Base-by-base conservation (phyloP, 2,113 vertebrate species). In the Prunella himalayana region DNA sequence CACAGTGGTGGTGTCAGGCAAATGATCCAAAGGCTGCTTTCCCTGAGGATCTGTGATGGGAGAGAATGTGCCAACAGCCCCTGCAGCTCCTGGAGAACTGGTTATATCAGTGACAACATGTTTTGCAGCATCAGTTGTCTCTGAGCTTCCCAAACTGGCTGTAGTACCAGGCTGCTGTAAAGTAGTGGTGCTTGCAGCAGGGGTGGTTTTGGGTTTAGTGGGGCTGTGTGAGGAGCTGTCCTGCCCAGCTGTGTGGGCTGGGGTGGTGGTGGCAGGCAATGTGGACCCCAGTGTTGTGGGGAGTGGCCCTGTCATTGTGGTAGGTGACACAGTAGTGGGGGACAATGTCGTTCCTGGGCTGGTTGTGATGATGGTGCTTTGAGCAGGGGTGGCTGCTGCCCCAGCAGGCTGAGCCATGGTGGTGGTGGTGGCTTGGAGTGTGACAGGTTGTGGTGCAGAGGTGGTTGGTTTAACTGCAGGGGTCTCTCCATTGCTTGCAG, bases 401-500 rank as follows among this genome's bases (percentile, higher is more conserved):
- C 1, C 21, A 42, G 47, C 0, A 12, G 3, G 0, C 6, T 5
- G 2, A 0, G 21, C 10, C 21, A 15, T 0, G 27, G 0, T 3
- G 15, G 2, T 3, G 23, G 6, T 1, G 56, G 11, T 5, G 3
- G 0, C 5, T n/a, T 12, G 10, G 33, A 0, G 0, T 30, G 4
- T 0, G n/a, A 19, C 0, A 8, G 33, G 0, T 30, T 23, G 0
- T 1, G 0, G 0, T 0, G 0, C 0, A 18, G 41, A 0, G 13
- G 0, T 4, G 45, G 17, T 0, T 59, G 6, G 0, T 24, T 37
- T 37, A 9, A 37, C 37, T 37, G 37, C 37, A 37, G 24, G 0
- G 3, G 2, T 11, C 21, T 0, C 1, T 24, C 6, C 0, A 0
- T 2, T 6, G 15, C 0, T 13, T n/a, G 9, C 1, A 47, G 45